These are phyloP conservation scores for Leucozona laternaria DNA, from an alignment of 2,888 invertebrate species.

Conservation along the genomic window DNA sequence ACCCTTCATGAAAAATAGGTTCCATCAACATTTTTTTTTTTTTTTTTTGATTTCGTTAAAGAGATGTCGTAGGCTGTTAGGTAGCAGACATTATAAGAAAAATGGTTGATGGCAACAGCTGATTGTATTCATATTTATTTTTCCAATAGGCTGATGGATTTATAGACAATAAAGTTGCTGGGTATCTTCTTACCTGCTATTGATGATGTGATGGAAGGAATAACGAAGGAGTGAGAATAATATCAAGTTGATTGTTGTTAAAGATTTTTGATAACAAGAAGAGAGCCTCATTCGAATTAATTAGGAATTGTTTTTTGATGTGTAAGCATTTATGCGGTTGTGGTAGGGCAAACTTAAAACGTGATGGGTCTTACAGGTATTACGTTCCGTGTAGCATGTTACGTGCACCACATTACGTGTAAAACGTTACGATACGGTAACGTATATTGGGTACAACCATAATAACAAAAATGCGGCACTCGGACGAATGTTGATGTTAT, in stretches of 20 bases:
- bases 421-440: too few relatives aligned
- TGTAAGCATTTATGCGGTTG: too few relatives aligned
- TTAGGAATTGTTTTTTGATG: too few relatives aligned
- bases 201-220: neutral
- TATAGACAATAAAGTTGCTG: neutral
- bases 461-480: too few relatives aligned
- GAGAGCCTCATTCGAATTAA: neutral
- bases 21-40: neutral
- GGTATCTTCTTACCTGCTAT: neutral
- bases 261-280: neutral
- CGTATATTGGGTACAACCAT: too few relatives aligned
- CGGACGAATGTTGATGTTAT: too few relatives aligned
- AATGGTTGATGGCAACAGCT: conserved; percentile 56
- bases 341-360: too few relatives aligned
- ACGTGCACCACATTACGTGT: too few relatives aligned
- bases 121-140: conserved; percentile 44
- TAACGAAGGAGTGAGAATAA: neutral
- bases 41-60: conserved; percentile 20
- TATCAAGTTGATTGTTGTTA: neutral
- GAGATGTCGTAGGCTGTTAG: conserved; percentile 41
- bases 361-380: too few relatives aligned
- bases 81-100: conserved; percentile 32
- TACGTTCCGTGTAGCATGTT: too few relatives aligned
- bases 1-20: conserved; percentile 13
- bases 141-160: neutral